Evolutionary conservation across 2,888 invertebrate species (phyloP), one percentile per base, ranked within the genome.

Genomic region (Cephus nigrinus): DNA sequence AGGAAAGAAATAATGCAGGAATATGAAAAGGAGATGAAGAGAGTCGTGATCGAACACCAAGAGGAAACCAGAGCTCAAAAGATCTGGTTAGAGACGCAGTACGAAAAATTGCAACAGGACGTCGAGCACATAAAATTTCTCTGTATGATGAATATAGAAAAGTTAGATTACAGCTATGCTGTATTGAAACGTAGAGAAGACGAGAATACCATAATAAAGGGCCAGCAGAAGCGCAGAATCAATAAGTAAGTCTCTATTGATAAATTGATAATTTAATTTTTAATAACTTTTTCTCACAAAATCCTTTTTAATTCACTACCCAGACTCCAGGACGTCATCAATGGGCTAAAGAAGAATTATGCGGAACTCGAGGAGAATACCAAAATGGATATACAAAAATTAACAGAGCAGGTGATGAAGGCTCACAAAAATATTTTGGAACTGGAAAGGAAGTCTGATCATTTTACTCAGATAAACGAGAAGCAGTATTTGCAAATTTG

Each of bases 161-260:
- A 98, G 91, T 93, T 98, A 76, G 96, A 97, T 85, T 98, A 98
- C 88, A 98, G 97, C 89, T 97, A 97, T 89, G 96, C 97, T 88
- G 94, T 97, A 12, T 91, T 98, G 73, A 96, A 96, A 91, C 96
- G 96, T 87, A 93, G 97, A 3, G 97, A 98, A 90, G 97, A 97
- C 83, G 98, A 98, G 91, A 97, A 97, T 89, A 93, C 95, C 0
- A 94, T 96, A 71, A 95, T 97, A 11, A 94, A 95, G 86, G 95
- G 95, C 75, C 95, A 96, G 84, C 97, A 97, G 86, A 96, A 96
- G 86, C 93, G 96, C 12, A 93, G 95, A 83, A 93, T 97, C 9
- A 96, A 95, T 83, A 96, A 95, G 92, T 92, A 79, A 68, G 87
- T 84, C n/a, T 74, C 55, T 55, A 23, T 9, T 55, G 55, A 55